Evolutionary conservation across 2,797 vertebrate species (phyloP).

Genomic region (Myotis pilosus): DNA sequence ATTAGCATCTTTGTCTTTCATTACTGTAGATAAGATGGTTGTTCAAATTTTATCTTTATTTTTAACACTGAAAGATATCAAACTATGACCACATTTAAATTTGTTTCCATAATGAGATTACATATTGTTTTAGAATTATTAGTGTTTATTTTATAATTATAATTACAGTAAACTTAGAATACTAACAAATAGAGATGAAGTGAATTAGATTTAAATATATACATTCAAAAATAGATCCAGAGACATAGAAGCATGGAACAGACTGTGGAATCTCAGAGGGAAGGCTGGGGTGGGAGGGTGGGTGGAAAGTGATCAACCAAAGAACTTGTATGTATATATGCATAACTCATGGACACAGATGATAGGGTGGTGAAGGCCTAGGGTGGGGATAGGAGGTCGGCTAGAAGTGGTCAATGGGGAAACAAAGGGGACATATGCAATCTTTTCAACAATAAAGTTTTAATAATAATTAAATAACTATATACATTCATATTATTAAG

Average conservation of each 20-base stretch:
- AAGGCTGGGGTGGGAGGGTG: no score
- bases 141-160: background rate
- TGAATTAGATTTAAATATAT: background rate
- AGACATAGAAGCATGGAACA: no score
- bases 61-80: background rate
- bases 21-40: background rate
- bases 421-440: no score
- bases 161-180: background rate
- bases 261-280: no score
- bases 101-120: background rate
- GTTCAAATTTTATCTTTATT: background rate
- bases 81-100: background rate
- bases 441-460: no score
- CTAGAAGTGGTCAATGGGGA: no score
- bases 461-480: background rate
- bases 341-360: no score
- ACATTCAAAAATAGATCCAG: background rate
- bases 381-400: no score
- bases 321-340: no score
- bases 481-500: background rate
- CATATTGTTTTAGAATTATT: background rate
- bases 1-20: no score
- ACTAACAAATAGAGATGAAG: background rate
- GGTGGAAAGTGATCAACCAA: no score
- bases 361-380: no score